Base-by-base conservation (phyloP, 2,113 vertebrate genomes). In the Trogon surrucura region DNA sequence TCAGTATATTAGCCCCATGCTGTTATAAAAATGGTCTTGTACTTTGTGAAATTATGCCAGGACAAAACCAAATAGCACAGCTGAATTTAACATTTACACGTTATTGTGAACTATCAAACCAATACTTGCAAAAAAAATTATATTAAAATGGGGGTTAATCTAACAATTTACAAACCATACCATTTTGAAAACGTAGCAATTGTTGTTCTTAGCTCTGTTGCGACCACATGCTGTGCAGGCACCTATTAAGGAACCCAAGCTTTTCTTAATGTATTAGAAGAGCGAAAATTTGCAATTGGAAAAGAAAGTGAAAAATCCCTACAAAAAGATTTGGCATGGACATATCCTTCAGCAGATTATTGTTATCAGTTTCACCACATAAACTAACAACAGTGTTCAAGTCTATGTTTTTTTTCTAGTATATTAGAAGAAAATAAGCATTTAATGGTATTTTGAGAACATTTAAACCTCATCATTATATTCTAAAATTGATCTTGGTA, bases 161-260 rank as follows among this genome's bases (percentile, higher is more conserved):
- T 98, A 98, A 98, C 98, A 98, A 98, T 99, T 98, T 98, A 97
- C 98, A 98, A 98, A 98, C 98, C 97, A 95, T 98, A 97, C 97
- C 94, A 97, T 98, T 98, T 98, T 98, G 98, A 98, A 95, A 98
- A 97, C 97, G 96, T 83, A 95, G 82, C 80, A 82, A 91, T 96
- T 95, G 85, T 87, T 96, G 85, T 79, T 80, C 94, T 97, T 96
- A 96, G 96, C 95, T 97, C 95, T 97, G 96, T 93, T 97, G 97
- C 97, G 96, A 90, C 93, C 89, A 93, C 97, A 97, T 86, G 77
- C 96, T 96, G 96, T 92, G 96, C 85, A 96, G 91, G 97, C 96
- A 98, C 98, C 98, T 98, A 98, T 98, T 98, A 98, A 98, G 97
- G 94, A 96, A 96, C 97, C 97, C 97, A 98, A 97, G 97, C 97